Evolutionary conservation across 92 coral and sea anemone species (phyloP), one percentile per base, ranked within the genome.

Genomic region (Heteractis magnifica): DNA sequence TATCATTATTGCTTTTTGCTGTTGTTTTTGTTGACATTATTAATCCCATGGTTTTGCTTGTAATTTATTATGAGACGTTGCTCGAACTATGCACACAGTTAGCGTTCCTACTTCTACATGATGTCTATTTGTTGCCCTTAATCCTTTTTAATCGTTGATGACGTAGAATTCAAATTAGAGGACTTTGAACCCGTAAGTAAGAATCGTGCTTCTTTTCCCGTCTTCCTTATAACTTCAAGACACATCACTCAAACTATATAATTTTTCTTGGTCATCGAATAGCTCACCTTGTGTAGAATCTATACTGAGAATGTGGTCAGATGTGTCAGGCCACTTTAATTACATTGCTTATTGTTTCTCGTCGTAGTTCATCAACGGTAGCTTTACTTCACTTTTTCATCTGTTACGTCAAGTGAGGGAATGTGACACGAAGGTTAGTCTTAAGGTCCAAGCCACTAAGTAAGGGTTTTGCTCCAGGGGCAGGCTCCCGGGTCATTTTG

Each of bases 351-450:
- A 34, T 34, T 34, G 44, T 56, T 23, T n/a, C 23, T 71, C 16
- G 26, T 77, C 86, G 41, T 83, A 92, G 95, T 92, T 83, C 86
- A 73, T 92, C 58, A 92, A 84, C 51, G 81, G 89, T 34, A 87
- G 95, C 76, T 87, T 92, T 34, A 87, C 95, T 8, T 86, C 90
- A 0, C 81, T 92, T 19, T 93, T 91, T 72, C 85, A 88, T 74
- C 92, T 95, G 26, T 92, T 95, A 11, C 92, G 90, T 71, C 90
- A 91, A 77, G 97, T 92, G 7, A 89, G 87, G 10, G 98, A 95
- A 78, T 95, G 98, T 64, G 98, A 95, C 75, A 92, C 98, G 0
- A 95, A 95, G 95, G 98, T 95, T 81, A 70, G 85, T 77, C 49
- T n/a, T 15, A 12, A 5, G 6, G 65, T 2, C n/a, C 65, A 13